A percentile compares a stretch with the other conserved stretches of the same genome.
Evolutionary conservation across 2,113 vertebrate species (phyloP).

Genomic region (Baryphthengus martii): DNA sequence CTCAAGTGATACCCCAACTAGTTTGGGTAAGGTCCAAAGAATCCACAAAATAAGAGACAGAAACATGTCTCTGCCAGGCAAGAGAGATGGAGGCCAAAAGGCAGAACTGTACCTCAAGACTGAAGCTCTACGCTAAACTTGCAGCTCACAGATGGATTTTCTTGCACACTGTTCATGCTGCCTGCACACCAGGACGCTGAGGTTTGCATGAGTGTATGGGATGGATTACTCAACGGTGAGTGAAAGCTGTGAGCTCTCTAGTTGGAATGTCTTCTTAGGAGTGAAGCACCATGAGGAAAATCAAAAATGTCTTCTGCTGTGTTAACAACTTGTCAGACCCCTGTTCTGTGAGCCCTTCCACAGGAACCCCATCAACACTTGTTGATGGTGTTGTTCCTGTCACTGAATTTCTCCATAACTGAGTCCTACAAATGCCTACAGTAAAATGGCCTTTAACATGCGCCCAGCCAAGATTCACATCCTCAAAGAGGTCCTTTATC

Average conservation of each 20-base stretch:
- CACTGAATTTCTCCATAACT: background rate
- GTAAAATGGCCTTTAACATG: background rate
- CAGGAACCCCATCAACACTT: background rate
- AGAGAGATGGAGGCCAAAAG: background rate
- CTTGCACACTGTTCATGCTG: background rate
- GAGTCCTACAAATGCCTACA: background rate
- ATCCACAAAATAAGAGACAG: background rate
- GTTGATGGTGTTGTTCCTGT: background rate
- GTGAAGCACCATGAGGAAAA: background rate
- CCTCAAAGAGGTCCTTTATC: background rate
- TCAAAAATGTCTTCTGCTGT: background rate
- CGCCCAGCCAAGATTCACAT: background rate
- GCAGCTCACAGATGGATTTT: background rate
- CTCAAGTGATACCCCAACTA: background rate
- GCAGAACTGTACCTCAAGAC: background rate
- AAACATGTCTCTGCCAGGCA: background rate
- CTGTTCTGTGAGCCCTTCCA: background rate
- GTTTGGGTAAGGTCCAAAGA: background rate
- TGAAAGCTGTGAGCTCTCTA: rapidly evolving
- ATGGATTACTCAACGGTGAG: background rate
- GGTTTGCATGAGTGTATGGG: rapidly evolving
- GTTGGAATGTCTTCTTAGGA: background rate
- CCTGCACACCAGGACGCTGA: too few relatives aligned
- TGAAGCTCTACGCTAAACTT: background rate
- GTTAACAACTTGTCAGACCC: background rate